phyloP scores from a whole-genome alignment of 2,797 vertebrate genomes.

The Pelodytes ibericus region DNA sequence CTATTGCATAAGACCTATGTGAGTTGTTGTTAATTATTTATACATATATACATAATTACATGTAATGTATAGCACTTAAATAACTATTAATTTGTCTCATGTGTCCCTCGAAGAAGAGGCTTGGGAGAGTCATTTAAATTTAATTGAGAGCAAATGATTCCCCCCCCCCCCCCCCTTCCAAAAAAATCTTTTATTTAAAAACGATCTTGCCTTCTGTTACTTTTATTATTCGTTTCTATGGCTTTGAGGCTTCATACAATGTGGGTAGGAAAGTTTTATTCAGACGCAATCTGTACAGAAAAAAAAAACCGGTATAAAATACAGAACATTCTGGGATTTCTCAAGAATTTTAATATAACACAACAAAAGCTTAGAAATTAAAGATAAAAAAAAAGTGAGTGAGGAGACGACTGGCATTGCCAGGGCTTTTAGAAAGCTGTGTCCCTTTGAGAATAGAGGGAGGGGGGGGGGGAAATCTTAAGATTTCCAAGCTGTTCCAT shows the following conservation, averaged over 20 bases:
- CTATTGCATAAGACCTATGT: too few species aligned
- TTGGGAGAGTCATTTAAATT: not conserved
- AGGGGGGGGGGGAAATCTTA: constrained; percentile 17
- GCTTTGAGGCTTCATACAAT: constrained; percentile 40
- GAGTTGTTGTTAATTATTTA: too few species aligned
- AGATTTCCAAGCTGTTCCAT: constrained; percentile 16
- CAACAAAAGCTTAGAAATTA: constrained; percentile 19
- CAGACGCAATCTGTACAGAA: constrained; percentile 40
- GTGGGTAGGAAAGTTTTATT: constrained; percentile 38
- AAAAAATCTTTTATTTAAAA: constrained; percentile 11
- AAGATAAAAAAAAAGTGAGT: not conserved
- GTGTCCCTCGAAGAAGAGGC: not conserved
- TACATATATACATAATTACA: too few species aligned
- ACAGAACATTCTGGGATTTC: not conserved
- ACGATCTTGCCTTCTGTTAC: constrained; percentile 20
- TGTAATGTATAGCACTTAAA: constrained; percentile 5
- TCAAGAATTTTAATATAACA: constrained; percentile 25
- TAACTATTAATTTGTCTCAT: not conserved
- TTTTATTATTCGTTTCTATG: constrained; percentile 20
- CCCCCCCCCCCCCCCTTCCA: too few species aligned
- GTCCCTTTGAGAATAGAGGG: not conserved
- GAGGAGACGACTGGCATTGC: not conserved
- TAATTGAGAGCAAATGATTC: constrained; percentile 14
- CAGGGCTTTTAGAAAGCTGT: not conserved
- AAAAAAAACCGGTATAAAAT: constrained; percentile 2